Conservation (phyloP, 2,888 invertebrate species). For the Eudasyphora cyanicolor region DNA sequence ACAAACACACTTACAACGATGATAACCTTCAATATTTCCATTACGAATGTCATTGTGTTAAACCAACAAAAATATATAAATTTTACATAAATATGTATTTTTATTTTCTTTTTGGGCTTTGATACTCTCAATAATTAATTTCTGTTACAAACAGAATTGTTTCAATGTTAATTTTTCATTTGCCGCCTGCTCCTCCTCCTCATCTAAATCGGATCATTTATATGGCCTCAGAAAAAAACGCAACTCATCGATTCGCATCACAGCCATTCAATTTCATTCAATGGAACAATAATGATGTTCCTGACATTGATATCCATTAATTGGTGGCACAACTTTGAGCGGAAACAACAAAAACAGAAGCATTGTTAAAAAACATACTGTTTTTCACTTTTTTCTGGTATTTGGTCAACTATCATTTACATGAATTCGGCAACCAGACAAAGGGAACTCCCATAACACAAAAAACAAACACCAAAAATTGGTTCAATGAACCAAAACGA, state of each 20-base stretch:
- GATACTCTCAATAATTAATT: not conserved
- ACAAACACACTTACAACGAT: not conserved
- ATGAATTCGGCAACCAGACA: not conserved
- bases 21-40: not conserved
- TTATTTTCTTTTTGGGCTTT: not conserved
- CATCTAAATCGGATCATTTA: too few relatives aligned
- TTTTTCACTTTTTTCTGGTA: not conserved
- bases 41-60: not conserved
- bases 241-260: too few relatives aligned
- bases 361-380: too few relatives aligned
- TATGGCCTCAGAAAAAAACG: too few relatives aligned
- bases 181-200: too few relatives aligned
- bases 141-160: not conserved
- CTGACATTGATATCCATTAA: not conserved
- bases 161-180: too few relatives aligned
- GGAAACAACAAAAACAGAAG: not conserved
- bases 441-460: not conserved
- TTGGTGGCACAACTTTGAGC: not conserved
- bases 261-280: too few relatives aligned
- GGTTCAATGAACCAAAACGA: slow-evolving; percentile 14
- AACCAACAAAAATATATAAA: too few relatives aligned
- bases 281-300: not conserved
- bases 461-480: not conserved
- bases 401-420: not conserved
- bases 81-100: too few relatives aligned